Evolutionary conservation across 2,113 vertebrate genomes (phyloP).

Genomic region (Melierax canorus): DNA sequence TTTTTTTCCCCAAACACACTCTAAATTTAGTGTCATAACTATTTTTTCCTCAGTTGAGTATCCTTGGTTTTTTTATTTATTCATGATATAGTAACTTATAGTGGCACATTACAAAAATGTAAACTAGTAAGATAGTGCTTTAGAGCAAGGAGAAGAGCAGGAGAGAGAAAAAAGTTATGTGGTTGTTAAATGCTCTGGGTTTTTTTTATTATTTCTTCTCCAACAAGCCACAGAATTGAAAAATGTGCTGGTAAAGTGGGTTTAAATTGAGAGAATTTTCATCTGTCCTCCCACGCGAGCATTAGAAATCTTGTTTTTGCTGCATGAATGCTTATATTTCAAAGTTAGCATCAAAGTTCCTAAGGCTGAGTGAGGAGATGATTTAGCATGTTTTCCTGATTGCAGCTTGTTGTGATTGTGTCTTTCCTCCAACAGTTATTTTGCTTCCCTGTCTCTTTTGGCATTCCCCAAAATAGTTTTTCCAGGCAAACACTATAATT

Average conservation of each 20-base stretch:
- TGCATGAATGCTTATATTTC: background rate
- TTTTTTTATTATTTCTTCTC: background rate
- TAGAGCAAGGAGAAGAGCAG: background rate
- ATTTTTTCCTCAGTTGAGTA: background rate
- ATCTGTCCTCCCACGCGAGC: background rate
- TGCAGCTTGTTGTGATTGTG: background rate
- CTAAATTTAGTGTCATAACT: background rate
- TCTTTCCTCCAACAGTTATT: background rate
- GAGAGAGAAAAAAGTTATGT: background rate
- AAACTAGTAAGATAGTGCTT: background rate
- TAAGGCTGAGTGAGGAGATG: background rate
- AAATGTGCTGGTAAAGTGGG: background rate
- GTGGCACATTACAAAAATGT: too few relatives aligned
- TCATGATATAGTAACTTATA: background rate
- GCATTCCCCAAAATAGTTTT: background rate
- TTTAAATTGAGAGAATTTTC: background rate
- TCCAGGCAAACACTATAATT: background rate
- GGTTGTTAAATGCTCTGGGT: background rate
- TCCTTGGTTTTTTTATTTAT: background rate
- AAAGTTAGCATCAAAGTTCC: background rate
- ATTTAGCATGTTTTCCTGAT: conserved; percentile 5
- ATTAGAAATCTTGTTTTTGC: background rate
- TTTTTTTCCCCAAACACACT: background rate
- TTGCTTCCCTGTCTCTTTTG: background rate
- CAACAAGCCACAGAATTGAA: background rate